Base-by-base conservation (phyloP, 2,113 vertebrate species). In the Notothenia coriiceps region DNA sequence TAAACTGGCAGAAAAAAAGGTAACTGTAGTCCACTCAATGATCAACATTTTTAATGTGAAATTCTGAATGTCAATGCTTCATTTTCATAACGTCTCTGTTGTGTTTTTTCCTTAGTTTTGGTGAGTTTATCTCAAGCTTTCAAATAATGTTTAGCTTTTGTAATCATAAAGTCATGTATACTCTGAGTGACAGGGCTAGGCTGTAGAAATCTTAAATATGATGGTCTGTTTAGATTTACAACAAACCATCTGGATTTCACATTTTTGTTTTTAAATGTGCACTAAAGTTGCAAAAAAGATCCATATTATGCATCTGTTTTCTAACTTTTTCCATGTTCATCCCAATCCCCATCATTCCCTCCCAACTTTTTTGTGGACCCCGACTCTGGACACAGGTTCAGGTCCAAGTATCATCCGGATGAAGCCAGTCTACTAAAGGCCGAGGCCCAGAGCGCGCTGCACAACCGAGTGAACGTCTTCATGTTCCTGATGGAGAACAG, bases 381-480 rank as follows among this genome's bases (percentile, higher is more conserved):
- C 18, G 64, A 81, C 61, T 78, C 77, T 70, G 77, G 74, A 82
- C 69, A 51, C 88, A 98, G 97, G 97, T 98, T 98, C 87, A 95
- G 96, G n/a, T 97, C 97, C 55, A 98, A 97, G 84, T 98, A 98
- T 82, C 97, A 98, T 84, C 97, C 97, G 1, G 97, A 98, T 12
- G 97, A 98, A 88, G 95, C 95, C 11, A 96, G 95, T 5, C 93
- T 94, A 46, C 94, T 96, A 2, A 95, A 96, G 77, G 95, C 95
- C 33, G 97, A 97, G 77, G 94, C 96, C 56, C 95, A 94, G 61
- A 91, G 93, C 15, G 93, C 95, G 55, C 94, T 98, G 52, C 94
- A 95, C 71, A 98, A 97, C 86, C 93, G 97, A 1, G 90, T 97
- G 43, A 93, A 86, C 17, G 96, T 97, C 43, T 98, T 96, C 85